A percentile compares a stretch with the other conserved stretches of the same genome.
Conservation (phyloP, 1,140 invertebrate species). For the Rhysida immarginata region DNA sequence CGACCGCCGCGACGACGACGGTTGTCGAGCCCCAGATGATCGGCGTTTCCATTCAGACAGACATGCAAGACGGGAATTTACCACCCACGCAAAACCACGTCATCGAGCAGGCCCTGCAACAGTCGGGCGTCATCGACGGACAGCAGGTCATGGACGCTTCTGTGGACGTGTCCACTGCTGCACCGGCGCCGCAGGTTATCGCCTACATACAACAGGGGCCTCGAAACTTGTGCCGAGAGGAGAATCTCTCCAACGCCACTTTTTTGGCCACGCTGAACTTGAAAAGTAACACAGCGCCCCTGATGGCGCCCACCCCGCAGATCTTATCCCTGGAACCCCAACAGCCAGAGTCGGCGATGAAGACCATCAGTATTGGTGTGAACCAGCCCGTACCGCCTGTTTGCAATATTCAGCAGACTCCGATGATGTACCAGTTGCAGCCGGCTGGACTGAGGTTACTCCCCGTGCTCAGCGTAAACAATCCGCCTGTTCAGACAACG, state of each 20-base stretch:
- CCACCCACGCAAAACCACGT: not conserved
- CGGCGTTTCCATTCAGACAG: not conserved
- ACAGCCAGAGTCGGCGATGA: too few species aligned
- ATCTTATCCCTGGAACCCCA: too few species aligned
- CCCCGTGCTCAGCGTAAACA: not conserved
- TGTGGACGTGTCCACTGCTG: not conserved
- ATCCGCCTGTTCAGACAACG: not conserved
- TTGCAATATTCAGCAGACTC: too few species aligned
- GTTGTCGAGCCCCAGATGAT: not conserved
- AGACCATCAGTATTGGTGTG: too few species aligned
- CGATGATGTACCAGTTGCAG: not conserved
- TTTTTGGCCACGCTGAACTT: not conserved
- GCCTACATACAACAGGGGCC: not conserved
- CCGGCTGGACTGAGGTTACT: not conserved
- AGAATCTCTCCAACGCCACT: not conserved
- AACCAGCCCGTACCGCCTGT: too few species aligned
- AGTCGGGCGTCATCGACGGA: conserved; percentile 9
- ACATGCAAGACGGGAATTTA: not conserved
- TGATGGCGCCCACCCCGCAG: too few species aligned
- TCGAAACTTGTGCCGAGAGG: not conserved
- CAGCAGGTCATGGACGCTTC: not conserved
- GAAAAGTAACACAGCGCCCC: not conserved
- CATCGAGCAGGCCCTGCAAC: conserved; percentile 13
- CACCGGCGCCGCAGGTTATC: not conserved
- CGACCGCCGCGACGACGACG: not conserved